Conservation (phyloP, 2,888 invertebrate species). For the Ptilodon capucinus region DNA sequence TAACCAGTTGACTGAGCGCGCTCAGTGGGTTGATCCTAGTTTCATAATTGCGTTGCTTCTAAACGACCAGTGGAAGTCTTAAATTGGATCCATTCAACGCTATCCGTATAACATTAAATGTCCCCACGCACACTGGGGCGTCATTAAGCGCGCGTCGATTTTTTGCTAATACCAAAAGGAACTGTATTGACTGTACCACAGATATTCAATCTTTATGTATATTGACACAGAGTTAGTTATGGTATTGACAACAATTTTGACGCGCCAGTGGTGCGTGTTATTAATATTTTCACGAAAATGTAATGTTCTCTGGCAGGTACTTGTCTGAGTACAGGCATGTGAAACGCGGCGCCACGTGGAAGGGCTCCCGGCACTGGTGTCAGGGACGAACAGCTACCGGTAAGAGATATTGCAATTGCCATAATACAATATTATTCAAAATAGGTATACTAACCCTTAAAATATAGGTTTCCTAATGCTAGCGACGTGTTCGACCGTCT, state of each 20-base stretch:
- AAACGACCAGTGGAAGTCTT: constrained; percentile 19
- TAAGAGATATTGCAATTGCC: constrained; percentile 28
- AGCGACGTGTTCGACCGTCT: too few relatives aligned
- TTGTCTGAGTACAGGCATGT: constrained; percentile 99
- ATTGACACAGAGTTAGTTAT: too few relatives aligned
- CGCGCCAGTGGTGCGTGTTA: too few relatives aligned
- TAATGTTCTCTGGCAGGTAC: constrained; percentile 82
- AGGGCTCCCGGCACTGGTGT: constrained; percentile 89
- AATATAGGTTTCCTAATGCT: too few relatives aligned
- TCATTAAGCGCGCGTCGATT: too few relatives aligned
- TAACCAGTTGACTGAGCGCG: constrained; percentile 10
- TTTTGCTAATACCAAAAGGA: too few relatives aligned
- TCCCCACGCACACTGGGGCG: too few relatives aligned
- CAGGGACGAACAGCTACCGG: constrained; percentile 88
- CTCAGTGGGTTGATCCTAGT: constrained; percentile 24
- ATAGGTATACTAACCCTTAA: too few relatives aligned
- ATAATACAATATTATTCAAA: background rate
- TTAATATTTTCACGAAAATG: background rate
- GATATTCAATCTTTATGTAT: too few relatives aligned
- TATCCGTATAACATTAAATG: background rate
- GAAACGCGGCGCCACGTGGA: constrained; percentile 98
- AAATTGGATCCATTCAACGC: constrained; percentile 27
- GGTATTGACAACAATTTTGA: too few relatives aligned
- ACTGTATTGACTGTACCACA: too few relatives aligned
- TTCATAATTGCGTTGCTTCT: constrained; percentile 25